Conservation (phyloP, 2,797 vertebrate species). For the Siniperca undulata region DNA sequence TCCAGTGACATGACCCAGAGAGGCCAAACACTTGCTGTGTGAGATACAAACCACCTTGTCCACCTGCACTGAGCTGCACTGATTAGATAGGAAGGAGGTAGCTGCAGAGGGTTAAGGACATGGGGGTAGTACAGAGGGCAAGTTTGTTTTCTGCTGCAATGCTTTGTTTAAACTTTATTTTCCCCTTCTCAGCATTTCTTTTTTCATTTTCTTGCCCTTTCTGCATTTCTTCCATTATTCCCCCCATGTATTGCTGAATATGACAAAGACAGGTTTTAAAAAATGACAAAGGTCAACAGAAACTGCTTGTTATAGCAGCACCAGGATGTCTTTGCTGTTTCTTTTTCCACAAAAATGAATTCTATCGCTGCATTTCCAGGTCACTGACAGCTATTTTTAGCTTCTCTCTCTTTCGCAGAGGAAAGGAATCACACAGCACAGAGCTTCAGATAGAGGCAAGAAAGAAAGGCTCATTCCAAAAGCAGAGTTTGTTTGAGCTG, state of each 20-base stretch:
- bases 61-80: constrained; percentile 74
- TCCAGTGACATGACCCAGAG: constrained; percentile 73
- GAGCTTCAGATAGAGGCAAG: constrained; percentile 70
- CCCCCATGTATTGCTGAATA: constrained; percentile 38
- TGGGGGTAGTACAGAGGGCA: constrained; percentile 38
- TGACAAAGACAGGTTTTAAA: constrained; percentile 34
- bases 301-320: constrained; percentile 35
- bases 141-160: constrained; percentile 36
- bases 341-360: constrained; percentile 65
- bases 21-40: constrained; percentile 75
- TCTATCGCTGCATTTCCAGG: constrained; percentile 72
- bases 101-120: constrained; percentile 53
- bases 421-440: constrained; percentile 68
- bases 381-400: constrained; percentile 78
- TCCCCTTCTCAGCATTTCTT: constrained; percentile 30
- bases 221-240: constrained; percentile 21
- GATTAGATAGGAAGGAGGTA: constrained; percentile 78
- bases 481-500: constrained; percentile 80
- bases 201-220: constrained; percentile 28
- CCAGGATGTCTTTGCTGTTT: constrained; percentile 53
- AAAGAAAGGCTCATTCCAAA: constrained; percentile 66
- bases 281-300: constrained; percentile 49
- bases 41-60: constrained; percentile 77
- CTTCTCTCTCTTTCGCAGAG: constrained; percentile 56
- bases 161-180: constrained; percentile 44